Base-by-base conservation (phyloP, 2,797 vertebrate genomes). In the Gadopsis marmoratus region DNA sequence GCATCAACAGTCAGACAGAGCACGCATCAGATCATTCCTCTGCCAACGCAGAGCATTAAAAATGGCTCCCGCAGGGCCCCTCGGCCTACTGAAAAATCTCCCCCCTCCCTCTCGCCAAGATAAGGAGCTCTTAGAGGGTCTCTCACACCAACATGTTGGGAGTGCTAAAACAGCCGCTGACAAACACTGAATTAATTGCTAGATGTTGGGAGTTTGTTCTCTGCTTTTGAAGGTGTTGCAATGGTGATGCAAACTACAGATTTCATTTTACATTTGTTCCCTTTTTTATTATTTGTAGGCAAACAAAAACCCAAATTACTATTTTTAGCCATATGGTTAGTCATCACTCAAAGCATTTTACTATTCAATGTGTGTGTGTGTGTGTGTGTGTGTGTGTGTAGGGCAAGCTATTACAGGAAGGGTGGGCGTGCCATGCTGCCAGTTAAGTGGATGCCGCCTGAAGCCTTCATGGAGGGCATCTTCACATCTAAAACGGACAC, bases 401-500 rank as follows among this genome's bases (percentile, higher is more conserved):
- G 98, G 93, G 98, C 98, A 0, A 99, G 98, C 89, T 99, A 99
- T 91, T 99, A 99, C 89, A 96, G 98, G 81, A 99, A 99, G 95
- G 98, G 98, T 4, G 98, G 98, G 0, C 97, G 98, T 23, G 97
- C 98, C 17, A 99, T 99, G 98, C 91, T 99, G 85, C 98, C 98
- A 0, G 98, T 99, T 55, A 99, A 99, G 73, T 99, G 98, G 98
- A 99, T 99, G 98, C 98, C 98, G 48, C 98, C 98, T 0, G 98
- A 99, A 88, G 98, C 98, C 89, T 99, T 99, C 94, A 98, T 99
- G 98, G 98, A 99, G 89, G 98, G 98, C 55, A 98, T 99, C 91
- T 99, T 99, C 87, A 99, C 98, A 35, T 99, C 98, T 9, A 99
- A 99, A 94, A 99, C 98, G n/a, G 98, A 99, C 79, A 99, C 97